A percentile compares a stretch with the other conserved stretches of the same genome.
These are phyloP conservation scores for Gephyroberyx darwinii DNA, from an alignment of 2,797 vertebrate species.

Conservation along the genomic window DNA sequence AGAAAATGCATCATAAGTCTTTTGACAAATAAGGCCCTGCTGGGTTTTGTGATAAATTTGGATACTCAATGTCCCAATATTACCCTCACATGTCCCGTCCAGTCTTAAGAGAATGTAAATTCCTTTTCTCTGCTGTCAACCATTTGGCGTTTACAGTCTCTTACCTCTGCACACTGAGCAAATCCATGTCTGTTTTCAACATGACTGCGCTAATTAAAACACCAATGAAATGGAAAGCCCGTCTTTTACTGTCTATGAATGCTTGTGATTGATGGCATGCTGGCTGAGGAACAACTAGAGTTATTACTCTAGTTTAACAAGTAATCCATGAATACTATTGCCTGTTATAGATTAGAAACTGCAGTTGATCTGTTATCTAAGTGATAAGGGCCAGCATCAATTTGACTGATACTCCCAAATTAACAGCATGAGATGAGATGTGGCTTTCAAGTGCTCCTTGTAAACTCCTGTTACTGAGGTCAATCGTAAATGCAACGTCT, in stretches of 20 bases:
- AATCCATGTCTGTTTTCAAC: constrained; percentile 46
- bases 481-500: no score
- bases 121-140: constrained; percentile 27
- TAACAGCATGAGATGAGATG: no score
- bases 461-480: no score
- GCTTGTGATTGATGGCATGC: neutral
- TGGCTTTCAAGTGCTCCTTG: no score
- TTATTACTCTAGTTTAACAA: no score
- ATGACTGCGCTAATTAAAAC: constrained; percentile 71
- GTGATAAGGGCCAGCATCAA: no score
- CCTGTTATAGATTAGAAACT: no score
- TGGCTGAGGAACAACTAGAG: neutral
- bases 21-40: constrained; percentile 1
- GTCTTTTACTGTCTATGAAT: constrained; percentile 15
- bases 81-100: constrained; percentile 1
- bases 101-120: constrained; percentile 23
- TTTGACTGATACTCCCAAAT: no score
- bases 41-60: neutral
- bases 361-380: no score
- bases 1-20: neutral
- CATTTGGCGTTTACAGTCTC: constrained; percentile 31
- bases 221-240: constrained; percentile 31
- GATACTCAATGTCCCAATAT: constrained; percentile 8
- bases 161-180: constrained; percentile 34
- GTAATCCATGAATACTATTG: no score